Percentiles rank a stretch among this genome's conserved stretches.
These are phyloP conservation scores for Yponomeuta sedellus DNA, from an alignment of 2,888 invertebrate genomes.

Conservation along the genomic window DNA sequence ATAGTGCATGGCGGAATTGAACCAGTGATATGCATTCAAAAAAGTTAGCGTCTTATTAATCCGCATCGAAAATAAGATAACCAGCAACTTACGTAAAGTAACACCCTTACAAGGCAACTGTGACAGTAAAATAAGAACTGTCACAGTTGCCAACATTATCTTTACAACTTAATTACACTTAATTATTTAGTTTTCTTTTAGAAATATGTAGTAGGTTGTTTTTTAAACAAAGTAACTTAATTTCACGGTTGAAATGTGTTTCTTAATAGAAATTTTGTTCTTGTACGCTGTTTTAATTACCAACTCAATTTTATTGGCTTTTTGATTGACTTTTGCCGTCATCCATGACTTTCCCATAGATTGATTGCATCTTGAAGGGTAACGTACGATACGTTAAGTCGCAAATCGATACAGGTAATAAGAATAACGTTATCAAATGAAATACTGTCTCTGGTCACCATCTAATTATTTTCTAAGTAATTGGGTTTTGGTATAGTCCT, in stretches of 20 bases:
- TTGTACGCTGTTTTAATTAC: background rate
- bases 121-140: constrained; percentile 41
- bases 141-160: constrained; percentile 40
- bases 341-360: background rate
- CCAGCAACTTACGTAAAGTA: constrained; percentile 43
- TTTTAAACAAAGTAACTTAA: background rate
- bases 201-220: background rate
- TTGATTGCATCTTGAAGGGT: background rate
- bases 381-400: background rate
- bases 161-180: constrained; percentile 26
- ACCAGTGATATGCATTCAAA: background rate
- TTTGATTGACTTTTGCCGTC: background rate
- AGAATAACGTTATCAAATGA: no score
- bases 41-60: background rate
- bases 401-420: no score
- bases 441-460: no score
- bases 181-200: constrained; percentile 16
- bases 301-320: background rate
- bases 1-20: no score
- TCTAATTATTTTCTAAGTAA: no score
- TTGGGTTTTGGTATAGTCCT: no score
- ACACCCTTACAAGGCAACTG: constrained; percentile 30
- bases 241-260: background rate
- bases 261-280: background rate
- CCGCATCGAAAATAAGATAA: no score